Evolutionary conservation across 2,113 vertebrate genomes (phyloP).

Genomic region (Neogobius melanostomus): DNA sequence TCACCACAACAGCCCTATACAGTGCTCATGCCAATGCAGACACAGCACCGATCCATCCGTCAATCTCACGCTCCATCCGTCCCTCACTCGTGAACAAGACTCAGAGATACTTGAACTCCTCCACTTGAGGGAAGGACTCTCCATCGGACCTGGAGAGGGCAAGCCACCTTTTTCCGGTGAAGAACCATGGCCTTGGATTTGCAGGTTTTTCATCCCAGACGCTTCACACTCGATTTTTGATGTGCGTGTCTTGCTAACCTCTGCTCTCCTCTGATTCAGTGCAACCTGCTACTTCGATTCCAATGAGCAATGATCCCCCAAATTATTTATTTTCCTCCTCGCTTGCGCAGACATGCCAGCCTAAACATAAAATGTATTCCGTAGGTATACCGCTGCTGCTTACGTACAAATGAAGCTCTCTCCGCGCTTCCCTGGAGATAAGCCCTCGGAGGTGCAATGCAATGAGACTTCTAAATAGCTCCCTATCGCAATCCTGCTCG

Average conservation of each 20-base stretch:
- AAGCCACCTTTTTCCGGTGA: too few relatives aligned
- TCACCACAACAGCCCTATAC: too few relatives aligned
- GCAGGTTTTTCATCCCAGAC: too few relatives aligned
- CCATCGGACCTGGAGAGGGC: too few relatives aligned
- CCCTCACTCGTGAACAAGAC: too few relatives aligned
- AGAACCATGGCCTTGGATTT: too few relatives aligned
- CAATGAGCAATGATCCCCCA: slow-evolving; percentile 59
- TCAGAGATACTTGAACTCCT: too few relatives aligned
- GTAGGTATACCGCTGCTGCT: slow-evolving; percentile 25
- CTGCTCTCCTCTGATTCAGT: slow-evolving; percentile 48
- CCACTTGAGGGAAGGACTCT: too few relatives aligned
- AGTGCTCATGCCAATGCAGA: too few relatives aligned
- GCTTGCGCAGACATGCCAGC: slow-evolving; percentile 2
- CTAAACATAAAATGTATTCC: slow-evolving; percentile 35
- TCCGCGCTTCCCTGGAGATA: slow-evolving; percentile 28
- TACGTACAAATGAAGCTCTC: slow-evolving; percentile 22
- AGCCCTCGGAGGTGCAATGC: slow-evolving; percentile 24
- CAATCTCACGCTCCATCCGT: too few relatives aligned
- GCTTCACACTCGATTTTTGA: too few relatives aligned
- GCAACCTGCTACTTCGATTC: slow-evolving; percentile 48
- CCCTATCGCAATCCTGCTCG: slow-evolving; percentile 7
- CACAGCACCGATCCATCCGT: too few relatives aligned
- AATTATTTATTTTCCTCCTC: slow-evolving; percentile 60
- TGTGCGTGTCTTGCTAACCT: slow-evolving; percentile 41
- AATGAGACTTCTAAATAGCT: slow-evolving; percentile 37